Base-by-base conservation (phyloP, 2,888 invertebrate species). In the Heliconius charithonia region DNA sequence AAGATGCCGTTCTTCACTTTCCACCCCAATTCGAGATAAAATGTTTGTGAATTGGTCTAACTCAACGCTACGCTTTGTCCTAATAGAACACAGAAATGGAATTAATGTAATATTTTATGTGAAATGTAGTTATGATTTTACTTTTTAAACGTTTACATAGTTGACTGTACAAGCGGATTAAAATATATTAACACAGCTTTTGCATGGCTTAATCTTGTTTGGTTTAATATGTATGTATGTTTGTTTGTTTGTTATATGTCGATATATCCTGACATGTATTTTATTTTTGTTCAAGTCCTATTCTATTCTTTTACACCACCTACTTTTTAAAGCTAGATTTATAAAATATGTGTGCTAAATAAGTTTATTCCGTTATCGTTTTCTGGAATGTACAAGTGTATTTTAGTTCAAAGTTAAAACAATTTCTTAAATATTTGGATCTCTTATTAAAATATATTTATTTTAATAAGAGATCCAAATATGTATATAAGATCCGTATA, bases 171-270 rank as follows among this genome's bases (percentile, higher is more conserved):
- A 25, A 37, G 56, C 13, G 72, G 77, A 73, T 77, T 51, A 73
- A 77, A 77, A 77, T 59, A 77, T 77, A 77, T 73, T 73, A 71
- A 66, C 71, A 77, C 59, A 56, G 59, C 22, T 72, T 72, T 76
- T 69, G 62, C 76, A 32, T 62, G 16, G 56, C 41, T 71, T 76
- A 71, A 65, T 27, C 65, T 77, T 65, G 32, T 77, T 71, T 71
- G 37, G 37, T 29, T 29, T 51, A 72, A 77, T 56, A 62, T 59
- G 45, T 29, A 51, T 72, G 45, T 77, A 41, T 67, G 45, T 71
- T 62, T n/a, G 37, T 62, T 62, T 67, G 45, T 71, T 62, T n/a
- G 37, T 62, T 62, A 9, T 27, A 22, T 13, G 16, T 45, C 16
- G 45, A 45, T 45, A 45, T 51, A 63, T n/a, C 16, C 0, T 13